A percentile compares a stretch with the other conserved stretches of the same genome.
phyloP scores from a whole-genome alignment of 2,797 vertebrate genomes.

The Erpetoichthys calabaricus region DNA sequence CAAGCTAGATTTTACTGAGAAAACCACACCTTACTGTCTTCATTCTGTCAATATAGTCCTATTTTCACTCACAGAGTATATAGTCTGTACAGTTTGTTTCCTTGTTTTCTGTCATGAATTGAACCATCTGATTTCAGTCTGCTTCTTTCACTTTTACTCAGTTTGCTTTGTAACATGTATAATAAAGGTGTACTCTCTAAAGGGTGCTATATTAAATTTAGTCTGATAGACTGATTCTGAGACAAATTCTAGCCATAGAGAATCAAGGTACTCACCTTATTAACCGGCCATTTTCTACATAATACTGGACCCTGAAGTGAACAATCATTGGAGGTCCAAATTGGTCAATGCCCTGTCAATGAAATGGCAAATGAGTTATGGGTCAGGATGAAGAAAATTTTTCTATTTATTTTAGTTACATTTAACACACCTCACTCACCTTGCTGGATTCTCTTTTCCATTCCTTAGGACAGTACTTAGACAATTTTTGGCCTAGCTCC shows the following conservation, averaged over 20 bases:
- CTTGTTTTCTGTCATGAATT: too few species aligned
- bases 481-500: conserved; percentile 91
- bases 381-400: too few species aligned
- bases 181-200: too few species aligned
- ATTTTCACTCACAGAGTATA: too few species aligned
- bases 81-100: too few species aligned
- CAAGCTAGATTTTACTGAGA: too few species aligned
- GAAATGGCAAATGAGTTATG: conserved; percentile 2
- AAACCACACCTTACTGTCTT: too few species aligned
- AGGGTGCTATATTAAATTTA: too few species aligned
- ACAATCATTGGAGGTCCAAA: conserved; percentile 96
- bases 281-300: conserved; percentile 86
- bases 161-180: too few species aligned
- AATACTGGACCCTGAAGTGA: conserved; percentile 95
- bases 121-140: too few species aligned
- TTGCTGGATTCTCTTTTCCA: conserved; percentile 97
- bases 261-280: conserved; percentile 58
- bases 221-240: background rate
- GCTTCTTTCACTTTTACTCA: too few species aligned
- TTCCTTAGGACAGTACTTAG: conserved; percentile 97
- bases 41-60: too few species aligned
- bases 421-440: conserved; percentile 46
- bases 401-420: background rate
- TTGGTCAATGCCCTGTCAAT: conserved; percentile 83
- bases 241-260: background rate